Base-by-base conservation (phyloP, 2,797 vertebrate genomes). In the Tenualosa ilisha region DNA sequence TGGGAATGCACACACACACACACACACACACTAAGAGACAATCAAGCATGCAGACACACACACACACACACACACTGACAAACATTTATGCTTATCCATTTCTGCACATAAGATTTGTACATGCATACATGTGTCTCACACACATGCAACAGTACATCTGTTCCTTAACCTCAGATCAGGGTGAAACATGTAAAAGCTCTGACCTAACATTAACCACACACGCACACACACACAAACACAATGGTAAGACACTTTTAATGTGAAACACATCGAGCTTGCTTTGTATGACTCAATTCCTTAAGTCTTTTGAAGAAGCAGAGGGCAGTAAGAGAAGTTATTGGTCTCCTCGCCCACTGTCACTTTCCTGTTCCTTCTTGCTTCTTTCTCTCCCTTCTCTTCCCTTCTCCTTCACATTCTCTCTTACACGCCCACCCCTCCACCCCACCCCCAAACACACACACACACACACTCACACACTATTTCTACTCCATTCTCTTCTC, bases 211-310 rank as follows among this genome's bases (percentile, higher is more conserved):
- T 46, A 79, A 37, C 65, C 65, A 72, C 65, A 72, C 24, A 26
- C 72, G 46, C 37, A 75, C 31, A 75, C 68, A 75, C 68, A 75
- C 68, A 75, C 68, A 75, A 31, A 75, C 37, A 75, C 68, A 75
- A 31, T 37, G 65, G 65, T 72, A 72, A 17, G 65, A 72, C 31
- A 75, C 31, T 75, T 37, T 90, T 75, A 75, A 75, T 75, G 68
- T 75, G 68, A 75, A 75, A 75, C 68, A 75, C 68, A 75, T 40
- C 9, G 15, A 43, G 31, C 24, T 37, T 31, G 40, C 37, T 22
- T 22, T 40, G 68, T 75, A 75, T 75, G 68, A 75, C 31, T 75
- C 68, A 75, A 20, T 15, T 40, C 24, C 68, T 75, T 31, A 40
- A 37, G 37, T 37, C 37, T 75, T 75, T 75, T 40, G 68, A 40